Percentiles rank a stretch among this genome's conserved stretches.
Evolutionary conservation across 2,888 invertebrate species (phyloP).

Genomic region (Argyresthia goedartella): DNA sequence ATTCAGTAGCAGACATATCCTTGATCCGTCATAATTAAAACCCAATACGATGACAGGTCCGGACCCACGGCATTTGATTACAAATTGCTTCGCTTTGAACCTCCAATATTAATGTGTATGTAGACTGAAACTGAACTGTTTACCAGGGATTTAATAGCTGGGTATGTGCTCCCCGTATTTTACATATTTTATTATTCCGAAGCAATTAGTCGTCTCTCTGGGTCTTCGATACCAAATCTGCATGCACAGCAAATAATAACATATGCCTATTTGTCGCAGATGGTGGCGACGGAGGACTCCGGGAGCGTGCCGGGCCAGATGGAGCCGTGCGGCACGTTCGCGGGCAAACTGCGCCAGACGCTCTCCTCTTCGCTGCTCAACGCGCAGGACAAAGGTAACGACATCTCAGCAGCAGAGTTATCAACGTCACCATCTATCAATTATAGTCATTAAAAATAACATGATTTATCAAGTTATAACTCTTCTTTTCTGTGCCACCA

Average conservation of each 20-base stretch:
- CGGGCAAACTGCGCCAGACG: conserved; percentile 84
- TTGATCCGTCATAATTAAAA: background rate
- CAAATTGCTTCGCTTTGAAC: conserved; percentile 2
- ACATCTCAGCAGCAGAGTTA: background rate
- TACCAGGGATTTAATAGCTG: no score
- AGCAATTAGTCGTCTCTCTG: no score
- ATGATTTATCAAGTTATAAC: no score
- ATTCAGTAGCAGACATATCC: no score
- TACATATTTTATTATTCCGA: no score
- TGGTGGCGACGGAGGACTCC: conserved; percentile 86
- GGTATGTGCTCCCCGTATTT: no score
- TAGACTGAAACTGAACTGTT: no score
- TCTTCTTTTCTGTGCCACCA: no score
- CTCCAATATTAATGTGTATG: conserved; percentile 3
- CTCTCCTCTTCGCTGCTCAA: conserved; percentile 84
- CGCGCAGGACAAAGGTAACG: conserved; percentile 85
- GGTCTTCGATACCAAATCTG: no score
- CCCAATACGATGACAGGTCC: background rate
- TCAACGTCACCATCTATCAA: no score
- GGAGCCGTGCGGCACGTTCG: conserved; percentile 79
- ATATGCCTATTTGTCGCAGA: conserved; percentile 57
- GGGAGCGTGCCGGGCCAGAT: conserved; percentile 72
- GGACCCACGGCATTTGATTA: background rate
- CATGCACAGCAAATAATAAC: no score
- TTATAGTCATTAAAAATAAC: no score